phyloP scores from a whole-genome alignment of 1,140 invertebrate species.

The Anastatus disparis region DNA sequence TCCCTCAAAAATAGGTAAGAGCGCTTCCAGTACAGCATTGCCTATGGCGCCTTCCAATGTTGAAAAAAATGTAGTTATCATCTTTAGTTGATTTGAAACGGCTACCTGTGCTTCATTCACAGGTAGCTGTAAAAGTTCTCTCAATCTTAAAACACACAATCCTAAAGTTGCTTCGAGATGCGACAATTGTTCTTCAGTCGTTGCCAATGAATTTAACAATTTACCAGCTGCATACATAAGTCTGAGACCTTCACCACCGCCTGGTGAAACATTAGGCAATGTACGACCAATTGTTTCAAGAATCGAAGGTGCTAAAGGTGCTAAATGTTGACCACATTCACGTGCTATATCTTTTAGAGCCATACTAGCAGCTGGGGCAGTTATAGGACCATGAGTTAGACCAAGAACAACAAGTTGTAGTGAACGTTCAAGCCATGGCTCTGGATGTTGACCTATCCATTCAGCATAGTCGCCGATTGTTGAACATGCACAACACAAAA shows the following conservation, averaged over 20 bases:
- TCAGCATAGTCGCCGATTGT: slow-evolving; percentile 79
- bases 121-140: slow-evolving; percentile 65
- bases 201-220: slow-evolving; percentile 75
- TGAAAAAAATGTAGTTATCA: slow-evolving; percentile 77
- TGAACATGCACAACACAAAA: slow-evolving; percentile 58
- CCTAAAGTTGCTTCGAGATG: slow-evolving; percentile 78
- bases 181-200: slow-evolving; percentile 70
- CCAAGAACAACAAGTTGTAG: slow-evolving; percentile 77
- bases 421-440: slow-evolving; percentile 76
- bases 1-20: slow-evolving; percentile 57
- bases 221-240: slow-evolving; percentile 83
- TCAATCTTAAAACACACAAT: slow-evolving; percentile 74
- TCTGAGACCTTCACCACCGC: slow-evolving; percentile 71
- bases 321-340: slow-evolving; percentile 79
- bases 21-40: slow-evolving; percentile 56
- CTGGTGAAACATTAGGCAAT: slow-evolving; percentile 48
- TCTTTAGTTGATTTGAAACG: slow-evolving; percentile 69
- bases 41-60: slow-evolving; percentile 70
- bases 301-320: slow-evolving; percentile 73
- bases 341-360: slow-evolving; percentile 86
- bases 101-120: slow-evolving; percentile 49
- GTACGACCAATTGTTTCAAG: slow-evolving; percentile 57
- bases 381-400: slow-evolving; percentile 72
- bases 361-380: slow-evolving; percentile 83
- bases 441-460: slow-evolving; percentile 80